A percentile compares a stretch with the other conserved stretches of the same genome.
Conservation (phyloP, 2,888 invertebrate species). For the Eulithis testata region DNA sequence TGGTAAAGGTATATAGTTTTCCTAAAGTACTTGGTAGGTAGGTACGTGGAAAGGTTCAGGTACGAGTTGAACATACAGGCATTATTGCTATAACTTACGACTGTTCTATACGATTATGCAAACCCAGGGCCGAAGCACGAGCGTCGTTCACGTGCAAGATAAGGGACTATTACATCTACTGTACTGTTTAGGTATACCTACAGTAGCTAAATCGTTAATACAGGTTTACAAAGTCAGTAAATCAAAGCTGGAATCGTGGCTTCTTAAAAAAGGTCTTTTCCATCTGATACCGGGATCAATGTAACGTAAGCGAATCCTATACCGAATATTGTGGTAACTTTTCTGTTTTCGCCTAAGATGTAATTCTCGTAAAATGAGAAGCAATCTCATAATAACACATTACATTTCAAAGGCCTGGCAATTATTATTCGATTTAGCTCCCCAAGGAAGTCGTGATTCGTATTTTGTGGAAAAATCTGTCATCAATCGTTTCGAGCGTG, state of each 20-base stretch:
- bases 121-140: conserved; percentile 20
- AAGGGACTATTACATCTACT: conserved; percentile 14
- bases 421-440: conserved; percentile 14
- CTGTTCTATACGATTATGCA: conserved; percentile 27
- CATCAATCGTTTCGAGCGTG: conserved; percentile 67
- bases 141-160: conserved; percentile 27
- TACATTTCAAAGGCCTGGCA: background rate
- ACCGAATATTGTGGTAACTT: too few species aligned
- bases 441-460: conserved; percentile 42
- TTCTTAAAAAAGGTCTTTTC: too few species aligned
- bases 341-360: too few species aligned
- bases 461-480: conserved; percentile 62
- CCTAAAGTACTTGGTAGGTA: background rate
- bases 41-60: background rate
- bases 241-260: too few species aligned
- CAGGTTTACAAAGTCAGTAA: background rate
- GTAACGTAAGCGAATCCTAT: too few species aligned
- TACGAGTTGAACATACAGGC: background rate
- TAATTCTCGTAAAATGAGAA: too few species aligned
- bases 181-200: conserved; percentile 15
- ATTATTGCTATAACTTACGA: conserved; percentile 23
- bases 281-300: too few species aligned
- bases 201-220: background rate
- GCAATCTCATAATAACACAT: too few species aligned
- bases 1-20: background rate